These are phyloP conservation scores for Laticauda colubrina DNA, from an alignment of 2,113 vertebrate species.

Conservation along the genomic window DNA sequence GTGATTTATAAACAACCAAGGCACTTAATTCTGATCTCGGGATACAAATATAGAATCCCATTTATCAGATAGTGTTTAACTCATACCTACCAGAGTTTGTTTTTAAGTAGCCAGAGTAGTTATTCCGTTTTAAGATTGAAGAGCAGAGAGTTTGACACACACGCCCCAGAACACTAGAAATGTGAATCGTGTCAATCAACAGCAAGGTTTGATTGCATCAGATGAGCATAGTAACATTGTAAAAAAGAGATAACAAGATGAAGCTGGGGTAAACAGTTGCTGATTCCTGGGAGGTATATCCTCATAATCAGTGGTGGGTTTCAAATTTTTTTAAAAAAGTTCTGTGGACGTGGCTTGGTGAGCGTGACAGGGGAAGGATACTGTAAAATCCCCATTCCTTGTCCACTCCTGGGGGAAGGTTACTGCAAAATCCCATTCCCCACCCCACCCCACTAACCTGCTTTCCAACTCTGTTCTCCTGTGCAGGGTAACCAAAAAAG, in stretches of 20 bases:
- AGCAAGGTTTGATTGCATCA: background rate
- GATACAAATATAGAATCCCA: background rate
- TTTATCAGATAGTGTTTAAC: background rate
- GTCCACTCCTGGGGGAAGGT: too few relatives aligned
- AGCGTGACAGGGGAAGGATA: too few relatives aligned
- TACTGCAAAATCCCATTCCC: too few relatives aligned
- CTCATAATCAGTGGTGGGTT: too few relatives aligned
- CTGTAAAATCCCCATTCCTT: too few relatives aligned
- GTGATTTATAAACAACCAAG: background rate
- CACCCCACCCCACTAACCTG: too few relatives aligned
- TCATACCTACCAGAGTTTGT: background rate
- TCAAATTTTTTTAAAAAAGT: too few relatives aligned
- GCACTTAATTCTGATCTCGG: background rate
- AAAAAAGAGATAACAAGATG: background rate
- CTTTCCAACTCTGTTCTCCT: too few relatives aligned
- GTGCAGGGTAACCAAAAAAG: too few relatives aligned
- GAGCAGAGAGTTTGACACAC: too few relatives aligned
- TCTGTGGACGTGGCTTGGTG: too few relatives aligned
- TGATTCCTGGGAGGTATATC: background rate
- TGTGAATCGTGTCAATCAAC: background rate
- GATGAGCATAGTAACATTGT: background rate
- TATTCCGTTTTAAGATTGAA: background rate
- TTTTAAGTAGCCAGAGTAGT: background rate
- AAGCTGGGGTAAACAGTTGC: background rate
- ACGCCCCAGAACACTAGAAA: background rate